Conservation (phyloP, 2,113 vertebrate species). For the Diadophis punctatus region DNA sequence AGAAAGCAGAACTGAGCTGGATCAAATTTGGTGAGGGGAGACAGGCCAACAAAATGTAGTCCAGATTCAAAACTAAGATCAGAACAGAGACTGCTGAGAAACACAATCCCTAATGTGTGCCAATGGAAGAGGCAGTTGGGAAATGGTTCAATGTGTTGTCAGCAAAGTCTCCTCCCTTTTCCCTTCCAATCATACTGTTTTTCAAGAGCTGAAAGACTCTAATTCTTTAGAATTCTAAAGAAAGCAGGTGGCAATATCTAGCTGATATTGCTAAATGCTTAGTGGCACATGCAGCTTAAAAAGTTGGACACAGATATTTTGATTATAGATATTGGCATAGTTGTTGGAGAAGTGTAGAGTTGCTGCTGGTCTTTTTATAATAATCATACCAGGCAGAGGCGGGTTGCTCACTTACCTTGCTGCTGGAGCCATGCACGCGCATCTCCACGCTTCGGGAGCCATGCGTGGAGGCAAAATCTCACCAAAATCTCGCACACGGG, state of each 20-base stretch:
- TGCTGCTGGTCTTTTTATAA: neutral
- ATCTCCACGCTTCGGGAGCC: too few relatives aligned
- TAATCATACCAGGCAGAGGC: too few relatives aligned
- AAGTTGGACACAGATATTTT: neutral
- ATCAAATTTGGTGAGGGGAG: neutral
- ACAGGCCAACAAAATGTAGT: neutral
- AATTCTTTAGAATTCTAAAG: neutral
- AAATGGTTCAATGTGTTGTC: neutral
- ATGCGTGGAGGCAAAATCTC: too few relatives aligned
- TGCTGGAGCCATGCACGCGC: too few relatives aligned
- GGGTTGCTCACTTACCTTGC: too few relatives aligned
- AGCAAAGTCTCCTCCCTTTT: neutral
- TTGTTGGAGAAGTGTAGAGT: neutral
- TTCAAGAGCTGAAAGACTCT: neutral
- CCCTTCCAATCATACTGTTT: neutral
- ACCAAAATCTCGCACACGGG: too few relatives aligned
- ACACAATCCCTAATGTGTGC: neutral
- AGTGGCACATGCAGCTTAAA: neutral
- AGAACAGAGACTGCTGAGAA: neutral
- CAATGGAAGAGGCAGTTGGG: neutral
- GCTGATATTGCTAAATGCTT: neutral
- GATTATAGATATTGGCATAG: neutral
- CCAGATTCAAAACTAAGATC: neutral
- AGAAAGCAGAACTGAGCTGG: neutral
- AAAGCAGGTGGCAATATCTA: neutral